A percentile compares a stretch with the other conserved stretches of the same genome.
Evolutionary conservation across 2,113 vertebrate genomes (phyloP).

Genomic region (Pituophis catenifer): DNA sequence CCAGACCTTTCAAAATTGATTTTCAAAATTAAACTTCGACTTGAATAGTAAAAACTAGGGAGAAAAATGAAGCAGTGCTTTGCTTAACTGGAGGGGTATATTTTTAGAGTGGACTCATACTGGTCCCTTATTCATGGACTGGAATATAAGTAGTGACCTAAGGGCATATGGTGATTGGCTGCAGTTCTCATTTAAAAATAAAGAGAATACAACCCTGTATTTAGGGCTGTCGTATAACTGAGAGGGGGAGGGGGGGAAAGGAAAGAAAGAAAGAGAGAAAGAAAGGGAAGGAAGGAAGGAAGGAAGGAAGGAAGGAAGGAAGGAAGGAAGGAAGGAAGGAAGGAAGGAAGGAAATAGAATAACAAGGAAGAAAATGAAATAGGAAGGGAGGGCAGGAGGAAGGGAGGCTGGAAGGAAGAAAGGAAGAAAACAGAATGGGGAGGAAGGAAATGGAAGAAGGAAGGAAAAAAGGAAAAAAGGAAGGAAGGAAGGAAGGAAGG

Average conservation of each 20-base stretch:
- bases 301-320: too few relatives aligned
- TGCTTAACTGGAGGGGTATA: background rate
- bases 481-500: too few relatives aligned
- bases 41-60: background rate
- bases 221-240: background rate
- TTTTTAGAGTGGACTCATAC: background rate
- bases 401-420: too few relatives aligned
- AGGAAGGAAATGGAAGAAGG: too few relatives aligned
- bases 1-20: constrained; percentile 24
- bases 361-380: too few relatives aligned
- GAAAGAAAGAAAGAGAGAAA: background rate
- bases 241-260: background rate
- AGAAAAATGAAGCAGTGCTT: background rate
- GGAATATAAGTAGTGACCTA: background rate
- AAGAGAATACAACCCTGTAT: background rate
- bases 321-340: rapidly evolving
- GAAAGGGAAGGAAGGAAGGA: background rate
- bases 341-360: too few relatives aligned
- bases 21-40: constrained; percentile 13
- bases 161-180: background rate
- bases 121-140: background rate
- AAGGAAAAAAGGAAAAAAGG: too few relatives aligned
- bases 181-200: background rate
- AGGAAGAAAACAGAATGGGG: too few relatives aligned
- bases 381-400: too few relatives aligned